phyloP scores from a whole-genome alignment of 1,140 invertebrate species.

The Contarinia nasturtii region DNA sequence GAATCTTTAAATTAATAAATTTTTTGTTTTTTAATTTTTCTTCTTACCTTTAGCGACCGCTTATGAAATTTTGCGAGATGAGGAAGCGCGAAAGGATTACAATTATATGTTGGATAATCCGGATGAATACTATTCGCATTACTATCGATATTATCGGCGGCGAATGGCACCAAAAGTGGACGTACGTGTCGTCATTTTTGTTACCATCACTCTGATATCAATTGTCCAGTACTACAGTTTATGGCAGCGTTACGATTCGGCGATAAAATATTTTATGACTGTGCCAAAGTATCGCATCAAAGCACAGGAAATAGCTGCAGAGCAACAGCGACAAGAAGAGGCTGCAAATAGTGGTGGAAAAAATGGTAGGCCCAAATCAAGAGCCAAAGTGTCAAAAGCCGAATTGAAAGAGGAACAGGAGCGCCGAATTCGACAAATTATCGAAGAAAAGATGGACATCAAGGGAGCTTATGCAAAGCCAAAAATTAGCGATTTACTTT shows the following conservation, averaged over 20 bases:
- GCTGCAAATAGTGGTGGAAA: slow-evolving; percentile 28
- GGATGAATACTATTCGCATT: slow-evolving; percentile 72
- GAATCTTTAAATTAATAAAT: too few species aligned
- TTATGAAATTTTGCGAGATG: slow-evolving; percentile 75
- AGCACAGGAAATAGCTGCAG: slow-evolving; percentile 54
- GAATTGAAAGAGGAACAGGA: slow-evolving; percentile 61
- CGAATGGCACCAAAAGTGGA: slow-evolving; percentile 78
- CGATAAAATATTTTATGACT: slow-evolving; percentile 69
- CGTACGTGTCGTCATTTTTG: slow-evolving; percentile 65
- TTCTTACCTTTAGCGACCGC: slow-evolving; percentile 38
- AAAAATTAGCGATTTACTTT: slow-evolving; percentile 50
- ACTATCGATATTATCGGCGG: slow-evolving; percentile 75
- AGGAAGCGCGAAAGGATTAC: slow-evolving; percentile 71
- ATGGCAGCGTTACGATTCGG: slow-evolving; percentile 56
- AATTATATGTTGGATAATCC: slow-evolving; percentile 92
- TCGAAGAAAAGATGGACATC: slow-evolving; percentile 81
- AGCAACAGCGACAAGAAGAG: slow-evolving; percentile 40
- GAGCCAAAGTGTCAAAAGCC: slow-evolving; percentile 34
- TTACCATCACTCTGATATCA: slow-evolving; percentile 68
- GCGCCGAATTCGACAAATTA: slow-evolving; percentile 50
- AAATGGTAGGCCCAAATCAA: slow-evolving; percentile 16
- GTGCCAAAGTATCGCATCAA: slow-evolving; percentile 73
- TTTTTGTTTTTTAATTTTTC: too few species aligned
- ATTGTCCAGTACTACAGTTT: slow-evolving; percentile 63
- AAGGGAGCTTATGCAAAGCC: slow-evolving; percentile 77